Conservation (phyloP, 2,797 vertebrate genomes). For the Danio aesculapii region DNA sequence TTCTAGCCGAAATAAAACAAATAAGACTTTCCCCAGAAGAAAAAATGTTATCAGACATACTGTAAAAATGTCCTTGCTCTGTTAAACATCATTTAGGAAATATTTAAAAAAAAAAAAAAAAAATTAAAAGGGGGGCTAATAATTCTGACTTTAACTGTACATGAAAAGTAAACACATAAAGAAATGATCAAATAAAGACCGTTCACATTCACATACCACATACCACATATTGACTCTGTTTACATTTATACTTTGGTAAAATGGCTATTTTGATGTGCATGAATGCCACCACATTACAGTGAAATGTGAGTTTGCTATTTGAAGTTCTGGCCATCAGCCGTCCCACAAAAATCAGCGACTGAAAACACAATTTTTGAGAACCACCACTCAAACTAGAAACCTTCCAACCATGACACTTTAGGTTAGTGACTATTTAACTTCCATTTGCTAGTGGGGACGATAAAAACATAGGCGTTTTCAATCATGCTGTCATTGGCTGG, state of each 20-base stretch:
- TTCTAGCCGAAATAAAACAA: too few relatives aligned
- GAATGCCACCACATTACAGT: background rate
- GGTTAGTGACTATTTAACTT: background rate
- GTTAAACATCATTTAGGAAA: too few relatives aligned
- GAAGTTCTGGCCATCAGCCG: background rate
- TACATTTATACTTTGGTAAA: background rate
- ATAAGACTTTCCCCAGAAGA: too few relatives aligned
- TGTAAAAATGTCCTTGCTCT: too few relatives aligned
- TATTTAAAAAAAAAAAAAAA: too few relatives aligned
- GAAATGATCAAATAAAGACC: background rate
- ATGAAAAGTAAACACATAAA: background rate
- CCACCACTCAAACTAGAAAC: background rate
- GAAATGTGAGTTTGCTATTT: background rate
- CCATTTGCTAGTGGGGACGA: background rate
- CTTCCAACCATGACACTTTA: background rate
- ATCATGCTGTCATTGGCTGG: constrained; percentile 57
- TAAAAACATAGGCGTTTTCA: background rate
- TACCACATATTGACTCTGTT: background rate
- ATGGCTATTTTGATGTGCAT: background rate
- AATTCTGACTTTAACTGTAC: too few relatives aligned
- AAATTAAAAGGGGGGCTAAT: too few relatives aligned
- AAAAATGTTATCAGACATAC: too few relatives aligned
- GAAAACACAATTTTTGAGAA: background rate
- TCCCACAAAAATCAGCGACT: background rate
- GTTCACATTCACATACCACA: background rate